Base-by-base conservation (phyloP, 2,888 invertebrate genomes). In the Eutolmus rufibarbis region DNA sequence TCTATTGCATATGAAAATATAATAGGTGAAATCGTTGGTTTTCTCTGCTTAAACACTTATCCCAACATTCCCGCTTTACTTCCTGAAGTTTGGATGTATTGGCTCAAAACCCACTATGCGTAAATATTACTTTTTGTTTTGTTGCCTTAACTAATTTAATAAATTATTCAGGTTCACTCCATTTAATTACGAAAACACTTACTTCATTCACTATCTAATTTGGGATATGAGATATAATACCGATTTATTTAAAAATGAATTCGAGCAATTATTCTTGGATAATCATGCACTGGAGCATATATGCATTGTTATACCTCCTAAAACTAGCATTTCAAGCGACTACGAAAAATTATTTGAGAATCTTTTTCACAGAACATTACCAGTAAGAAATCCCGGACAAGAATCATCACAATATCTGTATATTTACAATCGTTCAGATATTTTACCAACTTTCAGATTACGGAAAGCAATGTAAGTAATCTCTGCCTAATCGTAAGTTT, bases 181-280 rank as follows among this genome's bases (percentile, higher is more conserved):
- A 12, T 2, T 79, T 23, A 12, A 5, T 12, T 79, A 51, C 19
- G 51, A 76, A 14, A 95, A 95, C 90, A 94, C 95, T 0, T 90
- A 95, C 74, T 96, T 95, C 92, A 91, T 96, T 74, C 94, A 95
- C 90, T 91, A 95, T 88, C 90, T 94, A 14, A 94, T 94, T 79
- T 95, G 94, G 94, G 93, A 94, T 88, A 91, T 51, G 7, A 74
- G 86, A n/a, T 88, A 87, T 43, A 28, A 19, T n/a, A 3, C 9
- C 7, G n/a, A 34, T 5, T 1, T 31, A 28, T 9, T 82, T 31
- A 56, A 14, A 37, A 3, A 9, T 57, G 12, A 8, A 19, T 23
- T 82, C 5, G 23, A n/a, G 3, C 34, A 66, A 37, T 12, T 82
- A 14, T 88, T 88, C 51, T 76, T 88, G n/a, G 40, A 79, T 2